A percentile compares a stretch with the other conserved stretches of the same genome.
phyloP scores from a whole-genome alignment of 1,140 invertebrate species.

The Trypoxylus dichotomus region DNA sequence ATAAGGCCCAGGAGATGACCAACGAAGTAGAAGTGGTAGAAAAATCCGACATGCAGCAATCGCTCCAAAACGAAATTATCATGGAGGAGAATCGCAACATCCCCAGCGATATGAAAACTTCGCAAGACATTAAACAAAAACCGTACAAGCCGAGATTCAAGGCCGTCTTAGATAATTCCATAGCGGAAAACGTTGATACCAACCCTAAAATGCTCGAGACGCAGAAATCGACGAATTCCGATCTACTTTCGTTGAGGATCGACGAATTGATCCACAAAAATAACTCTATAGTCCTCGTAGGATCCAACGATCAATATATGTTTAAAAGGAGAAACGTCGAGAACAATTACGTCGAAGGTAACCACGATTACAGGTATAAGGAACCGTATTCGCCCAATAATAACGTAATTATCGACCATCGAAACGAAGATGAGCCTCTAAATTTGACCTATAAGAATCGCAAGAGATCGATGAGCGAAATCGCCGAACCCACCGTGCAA shows the following conservation, averaged over 20 bases:
- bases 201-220: slow-evolving; percentile 26
- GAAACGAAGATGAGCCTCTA: slow-evolving; percentile 59
- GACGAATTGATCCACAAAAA: slow-evolving; percentile 51
- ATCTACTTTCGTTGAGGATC: slow-evolving; percentile 46
- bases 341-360: slow-evolving; percentile 6
- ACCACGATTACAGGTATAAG: slow-evolving; percentile 8
- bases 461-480: slow-evolving; percentile 63
- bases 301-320: slow-evolving; percentile 42
- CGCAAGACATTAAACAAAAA: slow-evolving; percentile 42
- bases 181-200: slow-evolving; percentile 35
- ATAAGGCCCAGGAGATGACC: slow-evolving; percentile 42
- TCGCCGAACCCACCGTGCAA: slow-evolving; percentile 44
- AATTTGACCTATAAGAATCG: slow-evolving; percentile 66
- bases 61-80: neutral
- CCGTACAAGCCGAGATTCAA: slow-evolving; percentile 52
- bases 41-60: slow-evolving; percentile 54
- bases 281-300: slow-evolving; percentile 44
- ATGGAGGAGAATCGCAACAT: slow-evolving; percentile 31
- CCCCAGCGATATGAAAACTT: neutral
- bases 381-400: neutral
- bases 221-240: slow-evolving; percentile 34
- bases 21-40: slow-evolving; percentile 48
- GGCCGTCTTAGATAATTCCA: slow-evolving; percentile 37
- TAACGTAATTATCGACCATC: slow-evolving; percentile 1
- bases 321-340: slow-evolving; percentile 37